These are phyloP conservation scores for Microctenopoma stevenorrisi DNA, from an alignment of 2,797 vertebrate species.

Conservation along the genomic window DNA sequence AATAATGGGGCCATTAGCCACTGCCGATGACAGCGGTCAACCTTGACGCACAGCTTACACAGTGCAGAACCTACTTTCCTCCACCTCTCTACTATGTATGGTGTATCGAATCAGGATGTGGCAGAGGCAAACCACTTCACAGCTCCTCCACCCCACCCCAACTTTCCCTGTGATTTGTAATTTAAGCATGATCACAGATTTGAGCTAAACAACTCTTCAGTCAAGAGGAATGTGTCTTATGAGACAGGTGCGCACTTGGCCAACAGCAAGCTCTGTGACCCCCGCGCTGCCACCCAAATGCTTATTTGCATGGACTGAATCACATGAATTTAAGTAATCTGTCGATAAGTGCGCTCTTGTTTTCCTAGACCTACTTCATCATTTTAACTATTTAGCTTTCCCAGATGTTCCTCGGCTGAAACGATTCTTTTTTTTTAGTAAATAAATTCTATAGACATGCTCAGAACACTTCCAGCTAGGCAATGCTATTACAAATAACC, in stretches of 20 bases:
- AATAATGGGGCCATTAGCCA: conserved; percentile 38
- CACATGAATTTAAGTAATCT: conserved; percentile 2
- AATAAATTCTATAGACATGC: neutral
- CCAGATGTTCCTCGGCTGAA: neutral
- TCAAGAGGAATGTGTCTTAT: neutral
- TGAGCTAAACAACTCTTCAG: conserved; percentile 29
- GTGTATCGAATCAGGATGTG: neutral
- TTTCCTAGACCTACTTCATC: neutral
- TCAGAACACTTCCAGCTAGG: neutral
- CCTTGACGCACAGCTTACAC: conserved; percentile 11
- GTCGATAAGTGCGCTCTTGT: neutral
- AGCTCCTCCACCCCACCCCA: neutral
- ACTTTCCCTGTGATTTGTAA: conserved; percentile 11
- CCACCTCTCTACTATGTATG: too few relatives aligned
- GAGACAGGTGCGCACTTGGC: conserved; percentile 39
- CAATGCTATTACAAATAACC: conserved; percentile 2
- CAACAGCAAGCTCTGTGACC: conserved; percentile 12
- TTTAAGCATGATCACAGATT: conserved; percentile 28
- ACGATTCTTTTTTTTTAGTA: too few relatives aligned
- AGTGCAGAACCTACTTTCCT: conserved; percentile 6
- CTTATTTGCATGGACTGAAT: neutral
- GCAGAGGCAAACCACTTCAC: neutral
- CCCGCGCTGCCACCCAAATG: neutral
- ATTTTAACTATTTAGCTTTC: neutral
- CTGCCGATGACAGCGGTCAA: conserved; percentile 37